Base-by-base conservation (phyloP, 2,797 vertebrate genomes). In the Danio jaintianensis region DNA sequence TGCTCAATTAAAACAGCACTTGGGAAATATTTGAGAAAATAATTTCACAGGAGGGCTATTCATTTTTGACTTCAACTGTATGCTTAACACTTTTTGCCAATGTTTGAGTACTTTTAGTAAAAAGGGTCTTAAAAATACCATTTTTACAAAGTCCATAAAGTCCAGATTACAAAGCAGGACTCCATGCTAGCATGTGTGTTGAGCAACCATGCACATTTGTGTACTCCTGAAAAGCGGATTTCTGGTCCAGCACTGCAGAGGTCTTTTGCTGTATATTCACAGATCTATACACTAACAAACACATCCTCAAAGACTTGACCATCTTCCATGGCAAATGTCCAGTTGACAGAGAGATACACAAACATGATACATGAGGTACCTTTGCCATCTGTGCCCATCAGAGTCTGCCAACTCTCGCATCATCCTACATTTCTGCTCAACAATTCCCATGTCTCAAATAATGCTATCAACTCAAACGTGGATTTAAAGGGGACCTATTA, bases 371-470 rank as follows among this genome's bases (percentile, higher is more conserved):
- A 69, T 29, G 29, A 73, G 74, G 69, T 75, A 76, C 55, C 74
- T 81, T 67, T 77, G 68, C 82, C 78, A 83, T 78, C 79, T 81
- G 74, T 68, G 69, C 64, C 55, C 66, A 42, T 62, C 40, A 73
- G 55, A 80, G 67, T 67, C 63, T 61, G 43, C 53, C 50, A 72
- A 29, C 73, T 73, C 73, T 52, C 6, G 29, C 15, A 16, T 63
- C 66, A 18, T 63, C 22, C 11, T 66, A 42, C 47, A 76, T 64
- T 18, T 68, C 38, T 48, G 38, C 78, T 59, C 45, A 52, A 61
- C 38, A 11, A 47, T 73, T 53, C 8, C 29, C 43, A 58, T 29
- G 20, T 20, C 43, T 12, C 22, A 58, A 48, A 22, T 6, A 2
- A 16, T 48, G 13, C 15, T 10, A 5, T 52, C 22, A 52, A 11